Percentiles rank a stretch among this genome's conserved stretches.
These are phyloP conservation scores for Pammene fasciana DNA, from an alignment of 2,888 invertebrate species.

Conservation along the genomic window DNA sequence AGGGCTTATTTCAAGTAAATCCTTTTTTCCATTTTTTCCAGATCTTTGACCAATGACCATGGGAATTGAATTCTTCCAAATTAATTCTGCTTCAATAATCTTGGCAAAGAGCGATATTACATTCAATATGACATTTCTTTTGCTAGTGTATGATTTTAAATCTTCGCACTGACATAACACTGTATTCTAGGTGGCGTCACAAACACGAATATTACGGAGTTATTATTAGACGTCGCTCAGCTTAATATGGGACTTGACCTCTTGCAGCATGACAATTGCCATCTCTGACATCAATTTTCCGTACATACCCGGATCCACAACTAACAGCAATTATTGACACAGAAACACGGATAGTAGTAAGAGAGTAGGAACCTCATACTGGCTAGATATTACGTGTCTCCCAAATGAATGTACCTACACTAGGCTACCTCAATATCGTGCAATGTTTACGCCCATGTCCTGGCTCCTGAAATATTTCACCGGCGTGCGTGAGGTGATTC, in stretches of 20 bases:
- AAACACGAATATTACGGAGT: not conserved
- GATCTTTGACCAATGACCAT: no score
- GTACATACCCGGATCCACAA: not conserved
- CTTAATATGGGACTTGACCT: conserved; percentile 2
- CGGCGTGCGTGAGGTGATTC: conserved; percentile 52
- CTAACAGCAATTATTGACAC: not conserved
- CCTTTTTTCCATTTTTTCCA: no score
- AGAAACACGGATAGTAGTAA: no score
- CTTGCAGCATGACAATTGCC: conserved; percentile 1
- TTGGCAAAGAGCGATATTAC: not conserved
- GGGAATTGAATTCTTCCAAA: not conserved
- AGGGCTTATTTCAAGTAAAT: no score
- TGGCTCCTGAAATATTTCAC: conserved; percentile 59
- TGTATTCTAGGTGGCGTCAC: not conserved
- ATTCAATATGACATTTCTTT: conserved; percentile 6
- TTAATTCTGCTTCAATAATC: conserved; percentile 8
- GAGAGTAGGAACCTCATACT: not conserved
- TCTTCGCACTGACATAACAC: not conserved
- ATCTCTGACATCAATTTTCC: not conserved
- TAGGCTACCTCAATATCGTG: conserved; percentile 53
- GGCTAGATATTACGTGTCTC: not conserved
- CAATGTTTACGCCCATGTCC: conserved; percentile 57
- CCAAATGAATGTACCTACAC: conserved; percentile 26
- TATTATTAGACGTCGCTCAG: not conserved
- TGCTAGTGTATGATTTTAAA: not conserved